Evolutionary conservation across 2,113 vertebrate genomes (phyloP), one percentile per base, ranked within the genome.

Genomic region (Platysternon megacephalum): DNA sequence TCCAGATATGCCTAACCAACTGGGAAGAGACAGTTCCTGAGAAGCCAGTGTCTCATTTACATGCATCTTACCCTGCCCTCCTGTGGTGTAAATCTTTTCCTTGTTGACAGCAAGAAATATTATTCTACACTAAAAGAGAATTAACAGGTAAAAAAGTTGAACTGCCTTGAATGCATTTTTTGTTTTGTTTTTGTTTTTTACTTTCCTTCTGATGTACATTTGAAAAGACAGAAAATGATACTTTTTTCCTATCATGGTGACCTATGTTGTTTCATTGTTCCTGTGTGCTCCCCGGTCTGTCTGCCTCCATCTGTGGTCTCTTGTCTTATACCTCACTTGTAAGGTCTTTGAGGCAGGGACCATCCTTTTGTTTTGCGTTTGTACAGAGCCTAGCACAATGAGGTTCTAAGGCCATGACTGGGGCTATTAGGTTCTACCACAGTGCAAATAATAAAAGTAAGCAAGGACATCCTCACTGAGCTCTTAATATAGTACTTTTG

Each of bases 1-100:
- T 93, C 90, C 93, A 86, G 65, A 93, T 82, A 80, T 94, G 49
- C 56, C 87, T 94, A 90, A 91, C 49, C 53, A 93, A 79, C 91
- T 10, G 51, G 93, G 56, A 93, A 29, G 49, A 51, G 0, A 1
- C 44, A 93, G 87, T 1, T 96, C 87, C 91, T 29, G 28, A 95
- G 74, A 68, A 93, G 39, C 29, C 93, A 12, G 87, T 95, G 82
- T 51, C 85, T 94, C 85, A 94, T 90, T 91, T 93, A 92, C 46
- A 55, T 91, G 82, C 89, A 94, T 76, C 49, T 52, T 81, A 53
- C 13, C 21, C 16, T 95, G 0, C 83, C 39, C 87, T 91, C 79
- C 65, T 49, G 42, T 58, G n/a, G 56, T 85, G 61, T 90, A 92
- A 83, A 88, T 83, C 0, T 88, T 94, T 94, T 44, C 49, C 53